Evolutionary conservation across 2,797 vertebrate species (phyloP), one percentile per base, ranked within the genome.

Genomic region (Falco peregrinus): DNA sequence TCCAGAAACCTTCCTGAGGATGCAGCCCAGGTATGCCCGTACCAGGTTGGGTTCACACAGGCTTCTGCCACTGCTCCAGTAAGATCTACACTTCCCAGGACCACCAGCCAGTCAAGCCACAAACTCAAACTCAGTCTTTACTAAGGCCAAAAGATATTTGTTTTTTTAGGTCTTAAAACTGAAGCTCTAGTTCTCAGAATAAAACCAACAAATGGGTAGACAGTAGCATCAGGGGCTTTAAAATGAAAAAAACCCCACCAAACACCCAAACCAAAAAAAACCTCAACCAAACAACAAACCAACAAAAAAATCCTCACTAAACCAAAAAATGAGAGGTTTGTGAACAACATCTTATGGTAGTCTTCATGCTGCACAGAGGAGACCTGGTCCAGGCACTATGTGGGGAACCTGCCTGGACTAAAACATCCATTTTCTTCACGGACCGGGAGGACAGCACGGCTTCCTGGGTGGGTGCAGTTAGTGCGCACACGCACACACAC

Each of bases 391-490:
- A 39, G 78, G n/a, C 1, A 0, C 39, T 14, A 10, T 1, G 33
- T 78, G 79, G 25, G 43, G 39, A 45, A 8, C 26, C 22, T 65
- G 65, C 29, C 0, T 7, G 13, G 20, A 35, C 43, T 47, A 31
- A 84, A 33, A 28, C 41, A 31, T 24, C 77, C 12, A 4, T 6
- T 13, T 13, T 33, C 35, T 82, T 11, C 0, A 0, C 0, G 15
- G 64, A 43, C 51, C 67, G 63, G n/a, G 54, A 65, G 63, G 33
- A 57, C 35, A 93, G 51, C 1, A 0, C 1, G 7, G 60, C 54
- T 71, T 53, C 69, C 37, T 0, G 17, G 53, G 75, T 1, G 11
- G 51, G 54, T 25, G 16, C 67, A 35, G 57, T 28, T 2, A 51
- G 39, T 45, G 43, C 17, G 4, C 17, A 10, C 43, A 18, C 51